Percentiles rank a stretch among this genome's conserved stretches.
Conservation (phyloP, 2,113 vertebrate species). For the Aphyosemion australe region DNA sequence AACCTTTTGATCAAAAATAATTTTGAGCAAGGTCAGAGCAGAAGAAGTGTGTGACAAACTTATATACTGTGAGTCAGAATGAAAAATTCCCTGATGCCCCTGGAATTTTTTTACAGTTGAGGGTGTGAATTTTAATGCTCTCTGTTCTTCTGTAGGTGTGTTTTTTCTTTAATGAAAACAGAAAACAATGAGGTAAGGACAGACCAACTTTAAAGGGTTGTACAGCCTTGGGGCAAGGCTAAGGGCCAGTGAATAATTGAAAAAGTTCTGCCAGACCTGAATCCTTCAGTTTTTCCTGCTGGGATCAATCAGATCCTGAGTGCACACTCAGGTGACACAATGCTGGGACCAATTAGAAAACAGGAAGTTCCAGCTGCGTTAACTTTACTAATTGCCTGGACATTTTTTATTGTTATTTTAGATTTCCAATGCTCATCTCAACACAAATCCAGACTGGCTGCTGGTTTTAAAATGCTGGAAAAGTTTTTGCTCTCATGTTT, state of each 20-base stretch:
- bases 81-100: neutral
- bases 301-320: conserved; percentile 41
- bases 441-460: no score
- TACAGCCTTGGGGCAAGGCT: conserved; percentile 43
- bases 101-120: neutral
- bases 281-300: conserved; percentile 18
- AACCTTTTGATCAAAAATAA: neutral
- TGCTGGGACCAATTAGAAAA: conserved; percentile 10
- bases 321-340: conserved; percentile 27
- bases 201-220: conserved; percentile 31
- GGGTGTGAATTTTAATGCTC: conserved; percentile 40
- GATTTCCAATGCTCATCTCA: no score
- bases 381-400: neutral
- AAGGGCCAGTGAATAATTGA: conserved; percentile 56
- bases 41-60: neutral
- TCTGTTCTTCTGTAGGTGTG: neutral
- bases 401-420: no score
- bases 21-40: neutral
- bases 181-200: conserved; percentile 22
- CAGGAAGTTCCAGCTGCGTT: conserved; percentile 14
- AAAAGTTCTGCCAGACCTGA: conserved; percentile 26
- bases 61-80: neutral
- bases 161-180: conserved; percentile 46
- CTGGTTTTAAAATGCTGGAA: no score
- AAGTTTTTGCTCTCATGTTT: no score